Evolutionary conservation across 2,113 vertebrate genomes (phyloP).

Genomic region (Sterrhoptilus dennistouni): DNA sequence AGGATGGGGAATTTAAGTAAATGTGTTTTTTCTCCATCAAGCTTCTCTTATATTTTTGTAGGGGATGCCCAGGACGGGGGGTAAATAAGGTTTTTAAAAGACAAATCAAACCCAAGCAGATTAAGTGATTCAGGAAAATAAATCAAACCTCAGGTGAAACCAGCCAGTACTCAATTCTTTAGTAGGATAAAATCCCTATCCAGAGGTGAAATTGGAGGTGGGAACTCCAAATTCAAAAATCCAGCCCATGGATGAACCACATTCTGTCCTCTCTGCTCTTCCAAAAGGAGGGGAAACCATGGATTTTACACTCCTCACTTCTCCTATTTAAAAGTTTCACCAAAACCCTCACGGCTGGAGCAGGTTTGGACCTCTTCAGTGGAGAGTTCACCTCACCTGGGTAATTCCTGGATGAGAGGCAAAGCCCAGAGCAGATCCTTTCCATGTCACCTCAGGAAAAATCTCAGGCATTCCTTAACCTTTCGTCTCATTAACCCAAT

Average conservation of each 20-base stretch:
- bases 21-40: background rate
- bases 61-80: fast-evolving
- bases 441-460: background rate
- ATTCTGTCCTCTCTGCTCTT: background rate
- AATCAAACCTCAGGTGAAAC: background rate
- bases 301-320: fast-evolving
- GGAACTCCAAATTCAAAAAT: background rate
- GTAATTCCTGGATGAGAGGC: background rate
- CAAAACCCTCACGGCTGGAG: background rate
- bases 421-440: background rate
- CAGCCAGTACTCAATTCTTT: background rate
- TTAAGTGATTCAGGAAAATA: background rate
- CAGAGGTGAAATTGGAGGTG: background rate
- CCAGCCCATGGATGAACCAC: fast-evolving
- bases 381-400: background rate
- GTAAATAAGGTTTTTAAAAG: background rate
- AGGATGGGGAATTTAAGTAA: background rate
- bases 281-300: fast-evolving
- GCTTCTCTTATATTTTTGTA: background rate
- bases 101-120: background rate
- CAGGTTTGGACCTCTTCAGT: background rate
- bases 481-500: background rate
- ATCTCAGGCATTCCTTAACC: background rate
- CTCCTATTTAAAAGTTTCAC: background rate
- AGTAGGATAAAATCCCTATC: background rate